phyloP scores from a whole-genome alignment of 2,888 invertebrate genomes.

The Sericinus montela region DNA sequence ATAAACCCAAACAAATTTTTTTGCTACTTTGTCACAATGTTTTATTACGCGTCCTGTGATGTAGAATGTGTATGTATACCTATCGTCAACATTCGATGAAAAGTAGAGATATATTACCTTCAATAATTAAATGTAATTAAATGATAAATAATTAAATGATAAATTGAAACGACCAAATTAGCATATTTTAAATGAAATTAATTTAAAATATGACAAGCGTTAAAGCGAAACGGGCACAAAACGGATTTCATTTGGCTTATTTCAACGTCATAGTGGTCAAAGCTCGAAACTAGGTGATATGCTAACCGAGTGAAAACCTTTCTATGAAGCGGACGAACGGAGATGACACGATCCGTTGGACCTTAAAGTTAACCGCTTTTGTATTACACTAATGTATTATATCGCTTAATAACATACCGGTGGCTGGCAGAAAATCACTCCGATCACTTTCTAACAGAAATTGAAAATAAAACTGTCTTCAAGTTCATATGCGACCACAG shows the following conservation, averaged over 20 bases:
- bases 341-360: conserved; percentile 27
- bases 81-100: too few relatives aligned
- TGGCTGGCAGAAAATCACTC: conserved; percentile 49
- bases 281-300: conserved; percentile 24
- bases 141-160: too few relatives aligned
- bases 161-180: background rate
- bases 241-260: conserved; percentile 13
- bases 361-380: conserved; percentile 54
- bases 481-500: conserved; percentile 20
- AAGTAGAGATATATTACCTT: too few relatives aligned
- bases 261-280: conserved; percentile 8
- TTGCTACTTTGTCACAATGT: too few relatives aligned
- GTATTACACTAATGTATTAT: conserved; percentile 21
- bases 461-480: conserved; percentile 19
- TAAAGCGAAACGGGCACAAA: conserved; percentile 20
- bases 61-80: too few relatives aligned
- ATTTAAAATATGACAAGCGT: background rate
- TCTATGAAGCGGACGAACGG: conserved; percentile 28
- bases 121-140: too few relatives aligned
- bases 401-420: conserved; percentile 47
- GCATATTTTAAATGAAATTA: background rate
- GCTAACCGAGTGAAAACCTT: conserved; percentile 28
- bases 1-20: too few relatives aligned
- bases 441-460: conserved; percentile 48
- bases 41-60: too few relatives aligned